phyloP scores from a whole-genome alignment of 2,888 invertebrate species.

The Macrophya annulata region DNA sequence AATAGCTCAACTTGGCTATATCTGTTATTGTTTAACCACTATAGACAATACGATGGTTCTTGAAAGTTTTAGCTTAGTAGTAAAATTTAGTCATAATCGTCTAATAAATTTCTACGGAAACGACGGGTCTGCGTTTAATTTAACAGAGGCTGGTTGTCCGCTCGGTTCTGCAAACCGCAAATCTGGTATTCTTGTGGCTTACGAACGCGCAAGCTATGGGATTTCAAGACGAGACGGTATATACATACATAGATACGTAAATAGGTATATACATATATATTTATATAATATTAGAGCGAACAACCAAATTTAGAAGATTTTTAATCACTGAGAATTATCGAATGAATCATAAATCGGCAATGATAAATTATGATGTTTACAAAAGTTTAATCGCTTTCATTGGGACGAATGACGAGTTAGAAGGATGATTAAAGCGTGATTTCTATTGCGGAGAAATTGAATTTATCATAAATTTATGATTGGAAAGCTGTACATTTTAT shows the following conservation, averaged over 20 bases:
- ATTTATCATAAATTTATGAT: not conserved
- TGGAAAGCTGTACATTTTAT: not conserved
- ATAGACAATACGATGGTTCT: not conserved
- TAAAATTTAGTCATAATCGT: not conserved
- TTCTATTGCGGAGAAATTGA: constrained; percentile 1
- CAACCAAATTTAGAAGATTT: not conserved
- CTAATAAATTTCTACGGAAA: constrained; percentile 5
- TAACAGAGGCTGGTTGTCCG: not conserved
- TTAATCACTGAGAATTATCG: not conserved
- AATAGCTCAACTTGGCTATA: not conserved
- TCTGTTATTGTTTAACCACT: not conserved
- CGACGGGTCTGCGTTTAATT: constrained; percentile 28
- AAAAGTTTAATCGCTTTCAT: constrained; percentile 4
- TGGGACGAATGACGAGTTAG: not conserved
- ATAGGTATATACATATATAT: too few relatives aligned
- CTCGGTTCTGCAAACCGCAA: constrained; percentile 7
- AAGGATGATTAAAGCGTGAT: not conserved
- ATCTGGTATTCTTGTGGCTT: constrained; percentile 2
- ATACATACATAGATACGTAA: not conserved
- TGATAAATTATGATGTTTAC: not conserved
- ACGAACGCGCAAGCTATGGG: not conserved
- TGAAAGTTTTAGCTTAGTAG: not conserved
- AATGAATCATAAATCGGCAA: not conserved
- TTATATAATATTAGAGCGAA: not conserved
- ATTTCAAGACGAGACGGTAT: not conserved